These are phyloP conservation scores for Gasteruption jaculator DNA, from an alignment of 2,888 invertebrate genomes.

Conservation along the genomic window DNA sequence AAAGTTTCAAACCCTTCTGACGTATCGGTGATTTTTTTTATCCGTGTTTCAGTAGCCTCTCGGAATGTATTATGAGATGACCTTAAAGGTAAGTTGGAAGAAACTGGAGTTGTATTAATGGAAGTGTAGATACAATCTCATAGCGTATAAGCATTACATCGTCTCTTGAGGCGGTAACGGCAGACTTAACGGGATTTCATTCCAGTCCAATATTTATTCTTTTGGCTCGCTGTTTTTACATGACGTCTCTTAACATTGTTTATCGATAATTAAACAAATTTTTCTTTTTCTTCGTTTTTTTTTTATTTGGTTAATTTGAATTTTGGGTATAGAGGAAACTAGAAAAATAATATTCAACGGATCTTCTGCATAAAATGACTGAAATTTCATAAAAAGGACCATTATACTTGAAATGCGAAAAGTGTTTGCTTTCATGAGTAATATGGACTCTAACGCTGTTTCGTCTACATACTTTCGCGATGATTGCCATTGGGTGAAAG, in stretches of 20 bases:
- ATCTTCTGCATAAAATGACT: too few species aligned
- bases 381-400: too few species aligned
- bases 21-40: too few species aligned
- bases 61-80: too few species aligned
- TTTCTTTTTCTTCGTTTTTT: not conserved
- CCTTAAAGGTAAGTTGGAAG: slow-evolving; percentile 21
- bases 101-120: slow-evolving; percentile 28
- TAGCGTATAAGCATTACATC: slow-evolving; percentile 23
- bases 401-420: slow-evolving; percentile 1
- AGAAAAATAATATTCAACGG: too few species aligned
- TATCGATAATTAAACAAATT: slow-evolving; percentile 4
- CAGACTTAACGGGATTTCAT: slow-evolving; percentile 49
- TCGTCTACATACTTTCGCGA: slow-evolving; percentile 46
- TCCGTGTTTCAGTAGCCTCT: too few species aligned
- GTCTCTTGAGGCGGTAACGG: slow-evolving; percentile 50
- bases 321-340: too few species aligned
- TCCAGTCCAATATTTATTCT: slow-evolving; percentile 50
- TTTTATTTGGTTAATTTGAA: too few species aligned
- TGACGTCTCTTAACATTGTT: slow-evolving; percentile 23
- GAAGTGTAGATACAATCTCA: slow-evolving; percentile 8
- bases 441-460: slow-evolving; percentile 25
- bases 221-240: slow-evolving; percentile 32
- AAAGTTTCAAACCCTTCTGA: too few species aligned
- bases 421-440: too few species aligned
- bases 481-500: slow-evolving; percentile 43